A percentile compares a stretch with the other conserved stretches of the same genome.
These are phyloP conservation scores for Aspidoscelis tigris DNA, from an alignment of 2,113 vertebrate species.

Conservation along the genomic window DNA sequence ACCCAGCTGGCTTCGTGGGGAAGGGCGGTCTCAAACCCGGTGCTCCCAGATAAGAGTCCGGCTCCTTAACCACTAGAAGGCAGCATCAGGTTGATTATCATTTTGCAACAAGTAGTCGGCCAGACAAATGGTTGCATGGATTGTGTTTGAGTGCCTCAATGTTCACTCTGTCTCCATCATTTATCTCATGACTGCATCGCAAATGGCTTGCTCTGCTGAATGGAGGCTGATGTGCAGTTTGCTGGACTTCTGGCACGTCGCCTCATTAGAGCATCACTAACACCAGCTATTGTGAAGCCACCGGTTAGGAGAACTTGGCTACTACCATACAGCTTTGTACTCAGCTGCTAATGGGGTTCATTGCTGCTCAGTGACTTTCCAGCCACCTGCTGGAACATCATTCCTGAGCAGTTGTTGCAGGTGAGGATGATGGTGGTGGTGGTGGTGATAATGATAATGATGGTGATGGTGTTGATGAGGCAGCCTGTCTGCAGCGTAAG, in stretches of 20 bases:
- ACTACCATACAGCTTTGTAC: background rate
- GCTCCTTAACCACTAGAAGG: too few species aligned
- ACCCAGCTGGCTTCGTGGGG: too few species aligned
- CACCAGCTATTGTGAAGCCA: background rate
- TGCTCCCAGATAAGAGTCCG: too few species aligned
- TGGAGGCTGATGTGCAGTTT: conserved; percentile 10
- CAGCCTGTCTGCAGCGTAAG: background rate
- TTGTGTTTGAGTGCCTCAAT: conserved; percentile 19
- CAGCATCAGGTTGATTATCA: background rate
- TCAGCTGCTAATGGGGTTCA: conserved; percentile 16
- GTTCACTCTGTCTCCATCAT: background rate
- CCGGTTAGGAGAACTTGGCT: background rate
- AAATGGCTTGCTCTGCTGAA: conserved; percentile 12
- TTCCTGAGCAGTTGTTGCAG: background rate
- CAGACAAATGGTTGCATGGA: background rate
- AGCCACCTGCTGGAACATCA: background rate
- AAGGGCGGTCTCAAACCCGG: too few species aligned
- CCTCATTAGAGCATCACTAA: conserved; percentile 31
- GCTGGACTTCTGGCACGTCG: conserved; percentile 19
- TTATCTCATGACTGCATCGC: background rate
- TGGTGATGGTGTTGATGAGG: background rate
- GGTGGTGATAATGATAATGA: too few species aligned
- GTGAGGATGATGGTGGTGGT: background rate
- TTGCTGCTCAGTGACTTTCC: conserved; percentile 5
- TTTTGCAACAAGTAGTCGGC: conserved; percentile 1